These are phyloP conservation scores for Metallyticus violacea DNA, from an alignment of 2,888 invertebrate species.

Conservation along the genomic window DNA sequence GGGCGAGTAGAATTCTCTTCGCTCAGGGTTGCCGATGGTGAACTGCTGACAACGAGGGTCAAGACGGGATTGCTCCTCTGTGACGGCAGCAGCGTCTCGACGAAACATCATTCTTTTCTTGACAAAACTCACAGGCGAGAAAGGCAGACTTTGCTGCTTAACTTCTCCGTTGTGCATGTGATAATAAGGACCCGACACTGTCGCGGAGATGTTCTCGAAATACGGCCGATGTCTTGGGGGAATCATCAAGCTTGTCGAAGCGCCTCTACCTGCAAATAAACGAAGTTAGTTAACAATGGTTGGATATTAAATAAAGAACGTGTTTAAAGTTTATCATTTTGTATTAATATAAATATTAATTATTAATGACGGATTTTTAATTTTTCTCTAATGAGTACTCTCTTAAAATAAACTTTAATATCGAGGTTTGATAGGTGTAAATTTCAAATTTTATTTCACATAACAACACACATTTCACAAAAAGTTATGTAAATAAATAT, in stretches of 20 bases:
- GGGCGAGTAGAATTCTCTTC: constrained; percentile 65
- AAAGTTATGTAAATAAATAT: no score
- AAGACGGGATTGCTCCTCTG: neutral
- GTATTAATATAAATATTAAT: no score
- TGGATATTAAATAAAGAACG: no score
- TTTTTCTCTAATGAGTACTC: no score
- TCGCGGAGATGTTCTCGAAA: neutral
- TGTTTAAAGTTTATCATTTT: no score
- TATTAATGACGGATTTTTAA: no score
- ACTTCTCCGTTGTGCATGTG: neutral
- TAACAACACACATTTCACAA: no score
- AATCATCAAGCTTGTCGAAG: neutral
- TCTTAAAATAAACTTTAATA: no score
- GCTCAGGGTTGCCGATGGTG: constrained; percentile 51
- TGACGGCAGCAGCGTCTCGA: neutral
- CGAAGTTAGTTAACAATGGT: neutral
- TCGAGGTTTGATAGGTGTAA: no score
- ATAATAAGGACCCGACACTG: neutral
- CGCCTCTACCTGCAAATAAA: neutral
- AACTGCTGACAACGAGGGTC: constrained; percentile 54
- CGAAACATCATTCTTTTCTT: neutral
- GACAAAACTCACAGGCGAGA: neutral
- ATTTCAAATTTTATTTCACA: no score
- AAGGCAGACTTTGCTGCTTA: neutral
- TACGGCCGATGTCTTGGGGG: constrained; percentile 12